These are phyloP conservation scores for Nowickia ferox DNA, from an alignment of 2,888 invertebrate species.

Conservation along the genomic window DNA sequence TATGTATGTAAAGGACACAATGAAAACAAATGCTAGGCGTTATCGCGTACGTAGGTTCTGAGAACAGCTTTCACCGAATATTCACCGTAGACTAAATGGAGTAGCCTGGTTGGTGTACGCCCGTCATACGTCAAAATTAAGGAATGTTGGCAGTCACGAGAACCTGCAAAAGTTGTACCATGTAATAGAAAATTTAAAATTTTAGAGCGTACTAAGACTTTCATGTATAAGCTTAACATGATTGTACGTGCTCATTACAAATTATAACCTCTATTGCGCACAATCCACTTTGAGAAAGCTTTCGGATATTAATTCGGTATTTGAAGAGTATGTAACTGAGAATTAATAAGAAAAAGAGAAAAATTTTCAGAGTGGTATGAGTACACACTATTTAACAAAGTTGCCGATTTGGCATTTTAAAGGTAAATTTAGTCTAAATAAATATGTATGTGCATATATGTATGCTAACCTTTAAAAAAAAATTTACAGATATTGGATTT, in stretches of 20 bases:
- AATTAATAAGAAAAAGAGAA: conserved; percentile 14
- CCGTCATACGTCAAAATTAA: conserved; percentile 70
- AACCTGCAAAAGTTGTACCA: conserved; percentile 21
- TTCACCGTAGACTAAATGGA: conserved; percentile 80
- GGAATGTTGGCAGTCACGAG: conserved; percentile 64
- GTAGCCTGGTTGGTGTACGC: conserved; percentile 73
- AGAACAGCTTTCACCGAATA: conserved; percentile 79
- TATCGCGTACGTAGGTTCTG: conserved; percentile 75
- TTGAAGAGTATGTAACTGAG: background rate
- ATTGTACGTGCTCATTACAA: conserved; percentile 1
- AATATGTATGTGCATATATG: no score
- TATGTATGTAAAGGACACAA: conserved; percentile 7
- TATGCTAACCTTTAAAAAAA: no score
- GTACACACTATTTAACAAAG: no score
- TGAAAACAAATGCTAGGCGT: conserved; percentile 40
- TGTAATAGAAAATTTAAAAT: conserved; percentile 39
- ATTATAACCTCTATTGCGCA: conserved; percentile 28
- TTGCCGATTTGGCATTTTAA: no score
- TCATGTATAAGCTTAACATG: conserved; percentile 22
- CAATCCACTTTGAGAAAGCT: conserved; percentile 13
- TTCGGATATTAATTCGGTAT: conserved; percentile 5
- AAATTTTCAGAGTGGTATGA: background rate
- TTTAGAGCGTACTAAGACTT: conserved; percentile 18
- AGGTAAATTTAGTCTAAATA: no score
- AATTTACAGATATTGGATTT: no score